Percentiles rank a stretch among this genome's conserved stretches.
These are phyloP conservation scores for Tromatobia lineatoria DNA, from an alignment of 2,888 invertebrate species.

Conservation along the genomic window DNA sequence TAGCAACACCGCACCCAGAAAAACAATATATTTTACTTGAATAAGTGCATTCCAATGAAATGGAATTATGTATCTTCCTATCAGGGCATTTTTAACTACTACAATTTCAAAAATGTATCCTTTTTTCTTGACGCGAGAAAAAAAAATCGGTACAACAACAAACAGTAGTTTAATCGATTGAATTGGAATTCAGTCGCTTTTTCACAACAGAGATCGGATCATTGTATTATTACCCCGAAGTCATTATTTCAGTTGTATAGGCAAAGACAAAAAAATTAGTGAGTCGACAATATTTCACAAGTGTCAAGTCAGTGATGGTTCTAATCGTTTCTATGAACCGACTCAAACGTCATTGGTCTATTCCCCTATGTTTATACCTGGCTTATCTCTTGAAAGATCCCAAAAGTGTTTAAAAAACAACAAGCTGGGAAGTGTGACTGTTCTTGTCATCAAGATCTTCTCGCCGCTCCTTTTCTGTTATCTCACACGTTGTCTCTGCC, in stretches of 20 bases:
- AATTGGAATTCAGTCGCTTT: background rate
- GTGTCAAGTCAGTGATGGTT: background rate
- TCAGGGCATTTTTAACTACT: background rate
- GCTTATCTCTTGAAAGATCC: conserved; percentile 24
- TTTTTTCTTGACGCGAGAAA: background rate
- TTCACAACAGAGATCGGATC: background rate
- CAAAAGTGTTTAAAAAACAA: conserved; percentile 49
- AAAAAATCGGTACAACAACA: background rate
- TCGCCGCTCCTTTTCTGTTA: conserved; percentile 35
- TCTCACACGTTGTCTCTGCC: conserved; percentile 21
- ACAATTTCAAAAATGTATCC: background rate
- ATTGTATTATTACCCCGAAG: background rate
- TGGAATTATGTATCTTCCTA: background rate
- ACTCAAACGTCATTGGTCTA: conserved; percentile 23
- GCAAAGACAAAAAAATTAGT: conserved; percentile 43
- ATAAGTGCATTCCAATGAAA: conserved; percentile 1
- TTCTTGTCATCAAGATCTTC: conserved; percentile 38
- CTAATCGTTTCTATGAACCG: background rate
- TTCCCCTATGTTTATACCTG: conserved; percentile 44
- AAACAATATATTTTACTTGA: background rate
- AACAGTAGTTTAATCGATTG: background rate
- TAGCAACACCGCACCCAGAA: background rate
- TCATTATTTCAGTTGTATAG: background rate
- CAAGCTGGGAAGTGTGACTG: conserved; percentile 54
- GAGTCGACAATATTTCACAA: conserved; percentile 37